Conservation (phyloP, 1,140 invertebrate species). For the Drosophila miranda region DNA sequence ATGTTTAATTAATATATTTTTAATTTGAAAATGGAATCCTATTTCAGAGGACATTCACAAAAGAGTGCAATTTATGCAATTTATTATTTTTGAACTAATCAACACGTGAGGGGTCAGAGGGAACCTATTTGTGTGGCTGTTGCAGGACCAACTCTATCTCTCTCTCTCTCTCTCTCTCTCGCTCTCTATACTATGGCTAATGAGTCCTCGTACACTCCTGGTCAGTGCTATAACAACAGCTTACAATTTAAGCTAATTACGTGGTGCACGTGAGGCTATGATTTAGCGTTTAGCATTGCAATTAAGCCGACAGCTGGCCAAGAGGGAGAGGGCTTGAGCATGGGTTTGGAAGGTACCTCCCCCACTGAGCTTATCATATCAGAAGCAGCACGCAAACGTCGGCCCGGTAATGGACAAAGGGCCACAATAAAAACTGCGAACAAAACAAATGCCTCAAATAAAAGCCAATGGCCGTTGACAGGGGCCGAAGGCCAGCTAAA, state of each 20-base stretch:
- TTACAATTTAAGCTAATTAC: conserved; percentile 80
- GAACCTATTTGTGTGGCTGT: too few relatives aligned
- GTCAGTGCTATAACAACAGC: conserved; percentile 59
- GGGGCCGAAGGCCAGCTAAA: conserved; percentile 16
- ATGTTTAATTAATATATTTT: too few relatives aligned
- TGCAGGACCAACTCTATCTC: conserved; percentile 20
- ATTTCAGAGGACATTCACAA: too few relatives aligned
- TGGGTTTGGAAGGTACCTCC: neutral
- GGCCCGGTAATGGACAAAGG: conserved; percentile 57
- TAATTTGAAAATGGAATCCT: too few relatives aligned
- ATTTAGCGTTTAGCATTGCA: conserved; percentile 76
- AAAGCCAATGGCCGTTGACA: conserved; percentile 44
- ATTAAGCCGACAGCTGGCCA: conserved; percentile 58
- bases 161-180: conserved; percentile 1
- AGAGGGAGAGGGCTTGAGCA: neutral
- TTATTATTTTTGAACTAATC: too few relatives aligned
- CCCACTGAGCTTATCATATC: conserved; percentile 66
- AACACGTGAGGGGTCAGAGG: too few relatives aligned
- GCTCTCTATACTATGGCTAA: conserved; percentile 12
- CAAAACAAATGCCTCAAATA: conserved; percentile 29
- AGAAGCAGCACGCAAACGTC: conserved; percentile 51
- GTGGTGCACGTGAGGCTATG: conserved; percentile 75
- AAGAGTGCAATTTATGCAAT: too few relatives aligned
- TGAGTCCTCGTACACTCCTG: conserved; percentile 27
- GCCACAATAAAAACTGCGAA: conserved; percentile 55